Percentiles rank a stretch among this genome's conserved stretches.
Evolutionary conservation across 1,140 invertebrate genomes (phyloP).

Genomic region (Hycleus cichorii): DNA sequence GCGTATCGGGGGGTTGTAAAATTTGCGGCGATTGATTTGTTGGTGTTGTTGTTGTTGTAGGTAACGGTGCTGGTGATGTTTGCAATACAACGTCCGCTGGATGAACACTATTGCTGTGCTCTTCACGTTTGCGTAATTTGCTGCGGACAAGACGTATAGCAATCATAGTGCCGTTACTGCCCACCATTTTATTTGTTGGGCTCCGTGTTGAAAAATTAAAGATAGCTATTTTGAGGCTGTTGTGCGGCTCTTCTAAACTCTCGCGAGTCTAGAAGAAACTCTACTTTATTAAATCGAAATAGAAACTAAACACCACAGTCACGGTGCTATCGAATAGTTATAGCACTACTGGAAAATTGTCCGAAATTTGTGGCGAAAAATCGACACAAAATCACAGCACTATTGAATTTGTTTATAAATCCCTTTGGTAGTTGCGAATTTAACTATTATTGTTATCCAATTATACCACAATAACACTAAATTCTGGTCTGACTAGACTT

Average conservation of each 20-base stretch:
- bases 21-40: conserved; percentile 24
- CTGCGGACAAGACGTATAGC: conserved; percentile 81
- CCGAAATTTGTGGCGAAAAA: too few relatives aligned
- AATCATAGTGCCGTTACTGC: conserved; percentile 73
- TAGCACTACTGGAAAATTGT: not conserved
- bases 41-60: conserved; percentile 22
- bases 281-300: not conserved
- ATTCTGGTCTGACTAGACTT: conserved; percentile 14
- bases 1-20: conserved; percentile 26
- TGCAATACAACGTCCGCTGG: conserved; percentile 57
- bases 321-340: not conserved
- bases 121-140: conserved; percentile 75
- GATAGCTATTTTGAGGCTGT: conserved; percentile 39
- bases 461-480: too few relatives aligned
- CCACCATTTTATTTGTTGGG: conserved; percentile 55
- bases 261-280: conserved; percentile 3
- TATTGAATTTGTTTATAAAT: not conserved
- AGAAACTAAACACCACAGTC: conserved; percentile 1
- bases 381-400: conserved; percentile 10
- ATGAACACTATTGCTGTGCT: conserved; percentile 58
- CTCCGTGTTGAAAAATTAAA: conserved; percentile 35
- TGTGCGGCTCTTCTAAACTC: conserved; percentile 7
- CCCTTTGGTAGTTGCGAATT: conserved; percentile 16
- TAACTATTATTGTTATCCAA: not conserved
- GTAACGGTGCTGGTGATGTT: conserved; percentile 37